These are phyloP conservation scores for Muntiacus muntjak DNA, from an alignment of 2,113 vertebrate genomes.

Conservation along the genomic window DNA sequence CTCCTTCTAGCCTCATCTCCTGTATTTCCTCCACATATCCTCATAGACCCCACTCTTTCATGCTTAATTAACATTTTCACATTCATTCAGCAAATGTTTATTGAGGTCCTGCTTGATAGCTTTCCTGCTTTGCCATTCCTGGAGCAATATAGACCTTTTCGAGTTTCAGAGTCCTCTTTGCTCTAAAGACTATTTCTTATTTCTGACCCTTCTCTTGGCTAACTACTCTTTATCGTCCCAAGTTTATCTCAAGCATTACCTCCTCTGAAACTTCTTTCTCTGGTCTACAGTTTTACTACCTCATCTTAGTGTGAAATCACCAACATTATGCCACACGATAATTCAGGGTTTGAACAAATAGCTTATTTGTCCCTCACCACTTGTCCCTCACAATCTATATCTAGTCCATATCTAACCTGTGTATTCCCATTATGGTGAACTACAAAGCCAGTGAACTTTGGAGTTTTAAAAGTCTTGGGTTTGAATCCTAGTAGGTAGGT, in stretches of 20 bases:
- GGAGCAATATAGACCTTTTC: background rate
- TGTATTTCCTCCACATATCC: background rate
- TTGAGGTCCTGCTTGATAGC: background rate
- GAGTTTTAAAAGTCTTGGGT: constrained; percentile 27
- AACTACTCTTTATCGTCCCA: background rate
- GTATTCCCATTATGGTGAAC: background rate
- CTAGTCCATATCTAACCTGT: background rate
- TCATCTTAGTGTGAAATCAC: background rate
- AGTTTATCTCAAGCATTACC: background rate
- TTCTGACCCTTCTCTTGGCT: constrained; percentile 6
- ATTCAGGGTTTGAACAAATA: constrained; percentile 16
- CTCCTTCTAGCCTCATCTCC: background rate
- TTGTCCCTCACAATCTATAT: background rate
- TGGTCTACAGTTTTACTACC: background rate
- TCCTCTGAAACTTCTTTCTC: constrained; percentile 1
- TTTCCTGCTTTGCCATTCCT: background rate
- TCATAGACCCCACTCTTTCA: background rate
- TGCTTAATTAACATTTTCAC: constrained; percentile 14
- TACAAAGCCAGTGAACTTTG: background rate
- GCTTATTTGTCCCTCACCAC: constrained; percentile 5
- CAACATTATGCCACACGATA: background rate
- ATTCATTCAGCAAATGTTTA: background rate
- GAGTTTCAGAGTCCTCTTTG: background rate
- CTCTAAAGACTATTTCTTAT: background rate
- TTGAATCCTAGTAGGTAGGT: background rate